A percentile compares a stretch with the other conserved stretches of the same genome.
These are phyloP conservation scores for Zaprionus gabonicus DNA, from an alignment of 1,140 invertebrate genomes.

Conservation along the genomic window DNA sequence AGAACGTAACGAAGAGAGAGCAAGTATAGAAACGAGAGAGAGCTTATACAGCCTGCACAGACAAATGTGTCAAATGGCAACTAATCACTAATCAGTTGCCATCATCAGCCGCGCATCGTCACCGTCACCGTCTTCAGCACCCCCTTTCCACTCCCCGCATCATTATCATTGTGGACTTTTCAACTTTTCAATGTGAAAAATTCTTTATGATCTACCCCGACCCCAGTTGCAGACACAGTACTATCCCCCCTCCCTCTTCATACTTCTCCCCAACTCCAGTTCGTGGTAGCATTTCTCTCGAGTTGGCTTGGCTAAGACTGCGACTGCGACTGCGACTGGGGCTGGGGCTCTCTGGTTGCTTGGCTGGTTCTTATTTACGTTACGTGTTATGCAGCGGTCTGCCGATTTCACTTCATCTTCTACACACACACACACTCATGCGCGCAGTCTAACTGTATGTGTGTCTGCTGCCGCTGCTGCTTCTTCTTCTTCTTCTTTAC, in stretches of 20 bases:
- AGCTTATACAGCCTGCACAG: neutral
- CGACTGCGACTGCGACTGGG: neutral
- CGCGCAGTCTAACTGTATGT: neutral
- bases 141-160: neutral
- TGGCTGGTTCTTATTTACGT: conserved; percentile 66
- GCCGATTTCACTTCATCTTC: conserved; percentile 64
- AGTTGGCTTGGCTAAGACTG: conserved; percentile 11
- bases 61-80: conserved; percentile 66
- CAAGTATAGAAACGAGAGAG: neutral
- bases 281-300: conserved; percentile 10
- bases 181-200: conserved; percentile 48
- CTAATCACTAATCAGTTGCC: conserved; percentile 75
- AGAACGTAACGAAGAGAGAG: neutral
- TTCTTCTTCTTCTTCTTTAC: neutral
- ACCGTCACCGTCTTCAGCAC: neutral
- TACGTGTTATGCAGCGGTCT: conserved; percentile 58
- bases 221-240: neutral
- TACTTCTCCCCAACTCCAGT: neutral
- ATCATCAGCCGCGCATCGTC: conserved; percentile 34
- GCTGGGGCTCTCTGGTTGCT: conserved; percentile 34
- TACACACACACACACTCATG: neutral
- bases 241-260: neutral
- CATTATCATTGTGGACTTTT: conserved; percentile 33
- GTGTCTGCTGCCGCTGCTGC: neutral
- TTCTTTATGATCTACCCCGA: conserved; percentile 38